Base-by-base conservation (phyloP, 1,140 invertebrate species). In the Drosophila lacertosa region DNA sequence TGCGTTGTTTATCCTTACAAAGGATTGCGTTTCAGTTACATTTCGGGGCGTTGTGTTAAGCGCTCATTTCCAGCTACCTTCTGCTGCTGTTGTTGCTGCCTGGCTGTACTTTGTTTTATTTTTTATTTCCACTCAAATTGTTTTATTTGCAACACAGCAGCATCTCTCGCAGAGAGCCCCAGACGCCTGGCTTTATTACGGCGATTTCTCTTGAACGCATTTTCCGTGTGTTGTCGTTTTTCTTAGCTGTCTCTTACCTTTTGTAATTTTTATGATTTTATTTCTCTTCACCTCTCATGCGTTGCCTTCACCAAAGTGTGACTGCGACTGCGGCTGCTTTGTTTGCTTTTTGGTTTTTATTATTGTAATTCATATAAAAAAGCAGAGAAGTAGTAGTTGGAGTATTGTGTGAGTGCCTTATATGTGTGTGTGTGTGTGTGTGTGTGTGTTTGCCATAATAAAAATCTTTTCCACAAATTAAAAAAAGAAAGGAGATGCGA, bases 261-360 rank as follows among this genome's bases (percentile, higher is more conserved):
- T 89, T 88, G 78, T 88, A 88, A 88, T 88, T 88, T 88, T 88
- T 88, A 88, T 88, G 83, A 88, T 88, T 78, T 88, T 82, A 82
- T 89, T 88, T 72, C 55, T 55, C 58, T 50, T 68, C 44, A 29
- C 26, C 69, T 64, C 26, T 64, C 26, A 33, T 16, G 39, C 55
- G 26, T 32, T 33, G 44, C 63, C 68, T 54, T 39, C 67, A 35
- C 42, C 48, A 64, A 48, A 44, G 66, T 67, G 76, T 64, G 62
- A 84, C 78, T 69, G 80, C 74, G 33, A 44, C 47, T 62, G 66
- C 39, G 45, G 55, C 44, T 55, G 68, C 60, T 72, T 78, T 59
- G 40, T 66, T 58, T 58, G 55, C 65, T 44, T 68, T 67, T 63
- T 66, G 64, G 54, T 64, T 82, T 73, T 88, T 88, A 82, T 88